Conservation (phyloP, 2,888 invertebrate genomes). For the Pristionchus mayeri region DNA sequence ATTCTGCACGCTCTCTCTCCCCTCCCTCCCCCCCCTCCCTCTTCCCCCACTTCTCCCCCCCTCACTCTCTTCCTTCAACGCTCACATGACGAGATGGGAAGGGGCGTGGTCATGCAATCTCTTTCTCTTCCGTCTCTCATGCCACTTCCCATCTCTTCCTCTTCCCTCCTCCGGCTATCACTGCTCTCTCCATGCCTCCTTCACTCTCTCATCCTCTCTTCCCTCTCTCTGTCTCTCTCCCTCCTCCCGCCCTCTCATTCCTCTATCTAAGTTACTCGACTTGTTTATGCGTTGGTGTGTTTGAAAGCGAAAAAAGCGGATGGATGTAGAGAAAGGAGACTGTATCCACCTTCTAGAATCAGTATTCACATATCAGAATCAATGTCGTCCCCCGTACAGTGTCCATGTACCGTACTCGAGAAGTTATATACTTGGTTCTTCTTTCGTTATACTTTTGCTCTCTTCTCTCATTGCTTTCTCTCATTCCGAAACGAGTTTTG, state of each 20-base stretch:
- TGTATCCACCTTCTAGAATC: slow-evolving; percentile 30
- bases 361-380: no score
- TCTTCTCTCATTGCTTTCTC: neutral
- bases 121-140: slow-evolving; percentile 34
- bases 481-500: slow-evolving; percentile 7
- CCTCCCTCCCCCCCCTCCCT: no score
- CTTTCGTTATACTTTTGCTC: slow-evolving; percentile 19
- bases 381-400: no score
- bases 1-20: slow-evolving; percentile 13
- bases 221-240: neutral
- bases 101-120: slow-evolving; percentile 18
- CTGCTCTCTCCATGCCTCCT: no score
- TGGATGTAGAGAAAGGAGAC: slow-evolving; percentile 5
- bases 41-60: neutral
- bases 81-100: slow-evolving; percentile 44
- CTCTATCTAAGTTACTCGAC: slow-evolving; percentile 41
- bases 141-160: neutral
- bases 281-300: slow-evolving; percentile 37
- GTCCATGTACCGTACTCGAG: neutral
- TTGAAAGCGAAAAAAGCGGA: slow-evolving; percentile 29
- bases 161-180: no score
- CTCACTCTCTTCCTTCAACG: neutral
- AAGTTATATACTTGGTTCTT: slow-evolving; percentile 3
- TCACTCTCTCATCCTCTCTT: no score
- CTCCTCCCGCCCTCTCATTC: slow-evolving; percentile 31